Conservation (phyloP, 2,797 vertebrate species). For the Cynopterus sphinx region DNA sequence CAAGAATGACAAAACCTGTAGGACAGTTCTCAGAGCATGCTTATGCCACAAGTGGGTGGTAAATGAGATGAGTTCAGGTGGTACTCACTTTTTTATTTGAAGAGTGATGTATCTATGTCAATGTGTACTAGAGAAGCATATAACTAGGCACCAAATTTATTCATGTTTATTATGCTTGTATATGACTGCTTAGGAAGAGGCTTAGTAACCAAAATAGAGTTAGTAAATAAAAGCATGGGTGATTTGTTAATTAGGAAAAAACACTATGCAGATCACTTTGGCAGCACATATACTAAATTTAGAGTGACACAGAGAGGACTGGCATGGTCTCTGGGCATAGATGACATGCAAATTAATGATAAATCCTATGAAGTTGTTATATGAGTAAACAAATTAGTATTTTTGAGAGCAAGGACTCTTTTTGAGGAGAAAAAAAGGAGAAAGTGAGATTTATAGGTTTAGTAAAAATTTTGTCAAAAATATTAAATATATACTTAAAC, state of each 20-base stretch:
- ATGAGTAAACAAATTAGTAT: not conserved
- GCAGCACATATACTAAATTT: not conserved
- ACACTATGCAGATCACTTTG: not conserved
- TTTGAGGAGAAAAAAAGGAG: not conserved
- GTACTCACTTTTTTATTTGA: not conserved
- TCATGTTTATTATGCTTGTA: not conserved
- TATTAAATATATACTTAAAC: not conserved
- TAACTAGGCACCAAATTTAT: not conserved
- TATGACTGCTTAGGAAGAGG: not conserved
- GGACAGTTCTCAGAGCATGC: not conserved
- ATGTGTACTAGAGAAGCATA: not conserved
- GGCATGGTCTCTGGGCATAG: not conserved
- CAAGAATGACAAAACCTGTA: not conserved
- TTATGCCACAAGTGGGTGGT: not conserved
- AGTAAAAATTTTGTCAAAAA: not conserved
- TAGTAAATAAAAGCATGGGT: not conserved
- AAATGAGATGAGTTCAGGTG: not conserved
- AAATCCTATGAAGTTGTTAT: not conserved
- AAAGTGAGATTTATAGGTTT: not conserved
- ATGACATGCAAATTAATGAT: not conserved
- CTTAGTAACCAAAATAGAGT: not conserved
- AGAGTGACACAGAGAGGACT: not conserved
- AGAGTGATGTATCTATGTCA: not conserved
- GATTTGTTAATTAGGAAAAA: not conserved
- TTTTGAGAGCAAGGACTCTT: not conserved